Percentiles rank a stretch among this genome's conserved stretches.
phyloP scores from a whole-genome alignment of 2,113 vertebrate species.

The Heptranchias perlo region DNA sequence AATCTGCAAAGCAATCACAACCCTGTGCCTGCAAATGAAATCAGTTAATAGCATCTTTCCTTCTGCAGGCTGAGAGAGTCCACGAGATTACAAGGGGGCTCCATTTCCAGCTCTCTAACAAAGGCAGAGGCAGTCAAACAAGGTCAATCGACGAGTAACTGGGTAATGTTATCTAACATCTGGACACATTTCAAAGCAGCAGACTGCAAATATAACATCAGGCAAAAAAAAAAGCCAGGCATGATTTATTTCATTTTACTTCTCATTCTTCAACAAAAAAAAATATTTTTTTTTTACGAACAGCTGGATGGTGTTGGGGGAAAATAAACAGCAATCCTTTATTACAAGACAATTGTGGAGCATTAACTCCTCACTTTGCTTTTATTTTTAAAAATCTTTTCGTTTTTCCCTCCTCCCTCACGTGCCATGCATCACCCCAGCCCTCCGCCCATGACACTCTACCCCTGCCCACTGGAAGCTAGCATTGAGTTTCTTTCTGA shows the following conservation, averaged over 20 bases:
- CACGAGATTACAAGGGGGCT: neutral
- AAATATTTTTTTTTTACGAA: no score
- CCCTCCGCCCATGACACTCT: no score
- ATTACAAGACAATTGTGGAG: neutral
- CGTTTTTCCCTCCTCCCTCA: no score
- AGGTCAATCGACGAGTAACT: neutral
- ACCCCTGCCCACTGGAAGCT: no score
- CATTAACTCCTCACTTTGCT: neutral
- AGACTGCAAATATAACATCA: neutral
- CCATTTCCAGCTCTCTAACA: neutral
- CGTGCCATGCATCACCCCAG: no score
- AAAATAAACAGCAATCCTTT: neutral
- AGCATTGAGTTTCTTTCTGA: no score
- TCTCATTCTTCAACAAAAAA: neutral
- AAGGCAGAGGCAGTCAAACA: neutral
- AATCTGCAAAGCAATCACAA: slow-evolving; percentile 12
- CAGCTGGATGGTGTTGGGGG: neutral
- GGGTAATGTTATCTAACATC: neutral
- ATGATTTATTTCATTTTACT: neutral
- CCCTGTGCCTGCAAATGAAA: neutral
- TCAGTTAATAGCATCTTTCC: neutral
- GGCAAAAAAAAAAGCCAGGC: no score
- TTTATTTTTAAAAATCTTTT: no score
- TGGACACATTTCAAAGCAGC: neutral
- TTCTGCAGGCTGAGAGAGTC: neutral